Base-by-base conservation (phyloP, 2,113 vertebrate genomes). In the Platichthys stellatus region DNA sequence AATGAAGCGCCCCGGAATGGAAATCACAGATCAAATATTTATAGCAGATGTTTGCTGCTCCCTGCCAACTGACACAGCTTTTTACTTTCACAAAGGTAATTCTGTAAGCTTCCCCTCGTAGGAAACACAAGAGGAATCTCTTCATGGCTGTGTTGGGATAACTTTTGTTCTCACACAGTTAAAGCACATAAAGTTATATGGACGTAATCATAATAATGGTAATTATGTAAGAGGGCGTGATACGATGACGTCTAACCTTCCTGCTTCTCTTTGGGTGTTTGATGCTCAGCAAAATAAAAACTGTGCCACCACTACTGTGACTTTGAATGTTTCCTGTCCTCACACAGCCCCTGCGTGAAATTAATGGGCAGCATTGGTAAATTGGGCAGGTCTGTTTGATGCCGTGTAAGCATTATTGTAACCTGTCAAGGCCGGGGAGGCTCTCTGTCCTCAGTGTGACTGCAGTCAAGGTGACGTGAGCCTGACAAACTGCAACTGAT, bases 321-420 rank as follows among this genome's bases (percentile, higher is more conserved):
- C 81, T 83, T 85, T 86, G 76, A 88, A 88, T 59, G 13, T 60
- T 69, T 72, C 24, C 43, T 78, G 59, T 65, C 54, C 70, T 76
- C 71, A 77, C 47, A 60, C 26, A 64, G 54, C 12, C 26, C 23
- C 24, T 24, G 43, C 49, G 49, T 72, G n/a, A 76, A 86, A 91
- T 91, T 72, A 87, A 88, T 88, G 82, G 83, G 70, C 59, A 82
- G 63, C 71, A 63, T 60, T 58, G 84, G 64, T 63, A 80, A 83
- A 80, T 79, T 72, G 70, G 82, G 69, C 74, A 76, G 78, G 66
- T 82, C 74, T 62, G 21, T 87, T 76, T 89, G 78, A 87, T 90
- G 91, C 91, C 83, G 88, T 65, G 90, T 88, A 82, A 90, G 86
- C 82, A 81, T 86, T 91, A 86, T 82, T 86, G 74, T 87, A 85